These are phyloP conservation scores for Sander vitreus DNA, from an alignment of 2,113 vertebrate species.

Conservation along the genomic window DNA sequence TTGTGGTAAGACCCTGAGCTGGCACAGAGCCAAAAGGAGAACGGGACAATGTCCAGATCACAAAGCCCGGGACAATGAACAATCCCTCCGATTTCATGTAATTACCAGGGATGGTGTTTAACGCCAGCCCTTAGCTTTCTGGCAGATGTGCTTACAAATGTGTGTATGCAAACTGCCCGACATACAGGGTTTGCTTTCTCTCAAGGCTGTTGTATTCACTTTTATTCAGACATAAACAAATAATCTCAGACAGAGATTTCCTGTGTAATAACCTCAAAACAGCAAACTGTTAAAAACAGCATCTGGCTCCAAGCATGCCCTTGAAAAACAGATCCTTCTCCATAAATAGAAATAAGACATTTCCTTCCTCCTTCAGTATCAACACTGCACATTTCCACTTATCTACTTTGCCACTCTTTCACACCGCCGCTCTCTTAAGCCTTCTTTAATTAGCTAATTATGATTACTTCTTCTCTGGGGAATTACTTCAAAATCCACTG, in stretches of 20 bases:
- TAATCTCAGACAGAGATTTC: constrained; percentile 41
- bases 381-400: constrained; percentile 59
- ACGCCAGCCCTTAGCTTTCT: constrained; percentile 35
- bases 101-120: constrained; percentile 69
- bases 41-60: constrained; percentile 77
- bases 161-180: background rate
- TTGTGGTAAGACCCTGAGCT: constrained; percentile 65
- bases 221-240: constrained; percentile 44
- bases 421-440: constrained; percentile 55
- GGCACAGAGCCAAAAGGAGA: constrained; percentile 63
- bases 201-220: constrained; percentile 24
- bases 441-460: constrained; percentile 72
- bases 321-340: constrained; percentile 57
- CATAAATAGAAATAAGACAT: constrained; percentile 59
- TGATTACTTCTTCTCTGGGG: constrained; percentile 50
- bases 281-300: constrained; percentile 25
- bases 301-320: constrained; percentile 31
- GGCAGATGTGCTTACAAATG: constrained; percentile 55
- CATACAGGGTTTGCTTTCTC: constrained; percentile 11
- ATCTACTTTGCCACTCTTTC: constrained; percentile 59
- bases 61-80: constrained; percentile 76
- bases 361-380: constrained; percentile 54
- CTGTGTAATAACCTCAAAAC: constrained; percentile 26
- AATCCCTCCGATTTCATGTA: constrained; percentile 69
- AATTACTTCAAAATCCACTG: constrained; percentile 31